Evolutionary conservation across 2,113 vertebrate species (phyloP).

Genomic region (Ochotona princeps): DNA sequence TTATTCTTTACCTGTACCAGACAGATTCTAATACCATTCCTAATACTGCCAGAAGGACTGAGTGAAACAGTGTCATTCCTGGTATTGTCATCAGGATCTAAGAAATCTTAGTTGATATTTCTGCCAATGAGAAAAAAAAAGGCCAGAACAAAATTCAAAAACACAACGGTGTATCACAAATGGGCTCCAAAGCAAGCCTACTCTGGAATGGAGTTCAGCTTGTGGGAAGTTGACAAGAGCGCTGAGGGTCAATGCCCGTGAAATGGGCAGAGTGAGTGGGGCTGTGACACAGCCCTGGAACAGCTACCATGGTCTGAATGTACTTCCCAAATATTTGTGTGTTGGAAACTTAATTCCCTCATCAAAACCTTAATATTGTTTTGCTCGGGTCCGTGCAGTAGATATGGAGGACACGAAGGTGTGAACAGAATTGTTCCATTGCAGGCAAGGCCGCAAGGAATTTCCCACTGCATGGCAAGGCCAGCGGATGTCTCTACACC

Average conservation of each 20-base stretch:
- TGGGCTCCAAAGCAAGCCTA: background rate
- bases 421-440: no score
- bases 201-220: background rate
- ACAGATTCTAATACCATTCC: background rate
- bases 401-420: no score
- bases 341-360: no score
- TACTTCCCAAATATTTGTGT: no score
- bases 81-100: background rate
- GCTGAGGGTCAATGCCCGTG: background rate
- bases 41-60: background rate
- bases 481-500: no score
- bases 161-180: background rate
- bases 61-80: background rate
- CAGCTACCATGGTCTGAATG: background rate
- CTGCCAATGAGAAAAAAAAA: background rate
- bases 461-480: no score
- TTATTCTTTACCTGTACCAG: rapidly evolving
- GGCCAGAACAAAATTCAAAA: background rate
- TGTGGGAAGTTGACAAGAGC: background rate
- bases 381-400: no score
- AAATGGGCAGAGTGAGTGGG: background rate
- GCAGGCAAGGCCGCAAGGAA: no score
- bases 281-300: background rate
- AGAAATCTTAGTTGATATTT: background rate
- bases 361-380: no score